Evolutionary conservation across 2,888 invertebrate genomes (phyloP).

Genomic region (Bedellia somnulentella): DNA sequence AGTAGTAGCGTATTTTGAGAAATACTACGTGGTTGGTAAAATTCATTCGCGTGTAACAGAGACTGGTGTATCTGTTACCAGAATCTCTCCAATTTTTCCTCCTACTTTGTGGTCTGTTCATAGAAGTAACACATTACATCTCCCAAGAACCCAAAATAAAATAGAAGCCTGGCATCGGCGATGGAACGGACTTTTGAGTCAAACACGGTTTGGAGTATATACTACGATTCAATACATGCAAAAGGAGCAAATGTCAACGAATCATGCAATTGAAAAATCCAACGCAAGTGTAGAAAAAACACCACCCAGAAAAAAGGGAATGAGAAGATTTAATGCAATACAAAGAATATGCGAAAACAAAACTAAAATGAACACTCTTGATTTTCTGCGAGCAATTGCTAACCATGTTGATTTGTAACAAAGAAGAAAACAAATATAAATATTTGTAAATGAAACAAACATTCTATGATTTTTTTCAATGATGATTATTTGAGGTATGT

Average conservation of each 20-base stretch:
- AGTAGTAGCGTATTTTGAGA: background rate
- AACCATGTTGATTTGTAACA: too few relatives aligned
- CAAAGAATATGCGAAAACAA: too few relatives aligned
- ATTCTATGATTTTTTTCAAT: too few relatives aligned
- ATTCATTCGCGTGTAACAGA: background rate
- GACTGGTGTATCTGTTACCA: conserved; percentile 1
- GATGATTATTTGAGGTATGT: too few relatives aligned
- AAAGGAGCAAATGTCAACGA: background rate
- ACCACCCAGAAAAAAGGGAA: background rate
- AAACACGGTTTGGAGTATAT: background rate
- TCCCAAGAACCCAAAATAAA: conserved; percentile 3
- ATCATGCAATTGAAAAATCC: background rate
- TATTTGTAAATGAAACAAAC: too few relatives aligned
- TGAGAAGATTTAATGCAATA: too few relatives aligned
- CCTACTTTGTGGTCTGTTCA: conserved; percentile 2
- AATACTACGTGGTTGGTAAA: conserved; percentile 2
- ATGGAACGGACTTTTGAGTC: background rate
- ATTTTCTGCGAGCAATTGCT: too few relatives aligned
- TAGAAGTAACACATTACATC: background rate
- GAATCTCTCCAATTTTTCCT: background rate
- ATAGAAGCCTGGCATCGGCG: background rate
- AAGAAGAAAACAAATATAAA: too few relatives aligned
- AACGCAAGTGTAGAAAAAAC: background rate
- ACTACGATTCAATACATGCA: background rate
- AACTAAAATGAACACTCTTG: too few relatives aligned